phyloP scores from a whole-genome alignment of 2,113 vertebrate genomes.

The Phrynosoma platyrhinos region DNA sequence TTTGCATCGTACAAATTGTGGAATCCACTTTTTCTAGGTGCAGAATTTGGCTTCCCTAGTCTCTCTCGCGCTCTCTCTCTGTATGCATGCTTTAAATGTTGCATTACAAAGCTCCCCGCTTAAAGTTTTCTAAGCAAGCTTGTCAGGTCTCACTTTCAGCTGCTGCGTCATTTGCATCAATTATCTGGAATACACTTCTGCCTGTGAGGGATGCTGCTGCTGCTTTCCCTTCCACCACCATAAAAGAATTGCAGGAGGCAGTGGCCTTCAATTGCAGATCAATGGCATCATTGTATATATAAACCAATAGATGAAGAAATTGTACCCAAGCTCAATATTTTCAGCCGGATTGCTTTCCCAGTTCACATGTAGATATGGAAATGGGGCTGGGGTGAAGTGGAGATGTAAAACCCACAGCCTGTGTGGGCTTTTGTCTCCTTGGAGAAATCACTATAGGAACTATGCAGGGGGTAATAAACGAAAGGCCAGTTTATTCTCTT shows the following conservation, averaged over 20 bases:
- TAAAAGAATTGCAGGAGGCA: neutral
- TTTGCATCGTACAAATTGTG: neutral
- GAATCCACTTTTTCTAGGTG: neutral
- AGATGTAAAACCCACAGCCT: rapidly evolving
- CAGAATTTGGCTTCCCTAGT: neutral
- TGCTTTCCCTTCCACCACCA: neutral
- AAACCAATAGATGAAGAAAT: rapidly evolving
- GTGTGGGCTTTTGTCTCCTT: neutral
- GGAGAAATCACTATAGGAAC: neutral
- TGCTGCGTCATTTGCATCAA: too few species aligned
- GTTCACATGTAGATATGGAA: neutral
- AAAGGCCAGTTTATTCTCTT: neutral
- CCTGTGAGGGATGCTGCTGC: rapidly evolving
- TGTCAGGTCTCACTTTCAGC: conserved; percentile 1
- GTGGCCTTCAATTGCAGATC: neutral
- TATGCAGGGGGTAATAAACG: neutral
- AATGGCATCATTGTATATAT: neutral
- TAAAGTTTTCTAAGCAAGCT: conserved; percentile 23
- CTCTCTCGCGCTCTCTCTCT: too few species aligned
- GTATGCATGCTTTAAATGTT: neutral
- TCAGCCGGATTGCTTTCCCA: neutral
- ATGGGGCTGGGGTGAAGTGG: neutral
- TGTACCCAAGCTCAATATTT: neutral
- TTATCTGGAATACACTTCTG: neutral
- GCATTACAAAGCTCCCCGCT: neutral